Conservation (phyloP, 2,113 vertebrate species). For the Otus sunia region DNA sequence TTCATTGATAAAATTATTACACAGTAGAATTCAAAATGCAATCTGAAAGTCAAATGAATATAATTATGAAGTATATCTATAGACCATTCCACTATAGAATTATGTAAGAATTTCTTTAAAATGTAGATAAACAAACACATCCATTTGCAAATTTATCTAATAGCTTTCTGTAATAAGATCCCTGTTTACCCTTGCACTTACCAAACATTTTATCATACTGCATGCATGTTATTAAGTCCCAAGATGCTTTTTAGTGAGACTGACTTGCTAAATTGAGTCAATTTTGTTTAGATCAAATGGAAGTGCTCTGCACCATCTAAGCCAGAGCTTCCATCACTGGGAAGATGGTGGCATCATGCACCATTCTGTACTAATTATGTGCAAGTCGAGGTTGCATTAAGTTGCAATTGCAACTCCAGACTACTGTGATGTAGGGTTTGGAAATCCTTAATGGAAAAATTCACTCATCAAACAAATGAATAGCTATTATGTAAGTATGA, state of each 20-base stretch:
- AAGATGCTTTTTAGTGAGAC: constrained; percentile 8
- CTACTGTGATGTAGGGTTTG: neutral
- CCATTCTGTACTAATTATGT: neutral
- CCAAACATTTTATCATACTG: neutral
- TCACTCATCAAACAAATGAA: neutral
- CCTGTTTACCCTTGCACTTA: constrained; percentile 10
- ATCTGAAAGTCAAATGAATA: neutral
- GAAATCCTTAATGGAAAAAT: constrained; percentile 30
- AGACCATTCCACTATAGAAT: neutral
- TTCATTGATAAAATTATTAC: neutral
- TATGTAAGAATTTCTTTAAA: neutral
- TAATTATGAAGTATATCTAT: neutral
- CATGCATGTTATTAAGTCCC: neutral
- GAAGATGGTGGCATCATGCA: neutral
- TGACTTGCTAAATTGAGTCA: constrained; percentile 18
- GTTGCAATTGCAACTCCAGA: neutral
- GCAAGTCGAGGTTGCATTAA: neutral
- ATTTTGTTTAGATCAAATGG: neutral
- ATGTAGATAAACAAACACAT: constrained; percentile 18
- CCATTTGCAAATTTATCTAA: constrained; percentile 22
- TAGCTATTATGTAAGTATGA: neutral
- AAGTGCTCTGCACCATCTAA: neutral
- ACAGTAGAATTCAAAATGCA: neutral
- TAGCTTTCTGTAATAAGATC: neutral
- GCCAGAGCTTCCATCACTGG: neutral